Evolutionary conservation across 2,113 vertebrate species (phyloP).

Genomic region (Colius striatus): DNA sequence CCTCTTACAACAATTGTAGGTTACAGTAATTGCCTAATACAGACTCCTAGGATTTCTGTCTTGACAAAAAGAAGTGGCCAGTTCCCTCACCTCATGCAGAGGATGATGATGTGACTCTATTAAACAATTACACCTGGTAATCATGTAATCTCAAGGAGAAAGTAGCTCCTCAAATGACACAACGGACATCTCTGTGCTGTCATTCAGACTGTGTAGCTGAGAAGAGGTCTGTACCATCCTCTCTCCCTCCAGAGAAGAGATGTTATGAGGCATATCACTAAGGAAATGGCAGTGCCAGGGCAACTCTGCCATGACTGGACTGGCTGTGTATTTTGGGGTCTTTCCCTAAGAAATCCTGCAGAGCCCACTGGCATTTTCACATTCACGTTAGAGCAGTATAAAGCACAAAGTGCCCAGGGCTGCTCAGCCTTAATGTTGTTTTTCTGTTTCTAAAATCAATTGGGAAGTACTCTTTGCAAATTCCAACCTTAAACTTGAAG

Average conservation of each 20-base stretch:
- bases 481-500: neutral
- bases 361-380: neutral
- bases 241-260: neutral
- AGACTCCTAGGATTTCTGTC: constrained; percentile 9
- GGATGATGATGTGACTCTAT: constrained; percentile 60
- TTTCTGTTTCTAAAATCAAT: neutral
- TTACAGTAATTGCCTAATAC: neutral
- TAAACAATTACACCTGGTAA: constrained; percentile 74
- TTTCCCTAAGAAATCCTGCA: neutral
- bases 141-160: constrained; percentile 64
- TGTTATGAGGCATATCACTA: rapidly evolving
- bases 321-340: neutral
- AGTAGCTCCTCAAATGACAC: constrained; percentile 39
- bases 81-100: constrained; percentile 6
- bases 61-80: constrained; percentile 57
- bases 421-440: neutral
- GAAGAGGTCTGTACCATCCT: rapidly evolving
- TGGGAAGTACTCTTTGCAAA: neutral
- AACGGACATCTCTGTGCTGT: neutral
- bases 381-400: rapidly evolving
- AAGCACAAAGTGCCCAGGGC: neutral
- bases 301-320: neutral
- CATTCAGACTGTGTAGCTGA: neutral
- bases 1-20: neutral
- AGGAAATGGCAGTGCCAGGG: neutral